These are phyloP conservation scores for Synodontis membranacea DNA, from an alignment of 2,113 vertebrate genomes.

Conservation along the genomic window DNA sequence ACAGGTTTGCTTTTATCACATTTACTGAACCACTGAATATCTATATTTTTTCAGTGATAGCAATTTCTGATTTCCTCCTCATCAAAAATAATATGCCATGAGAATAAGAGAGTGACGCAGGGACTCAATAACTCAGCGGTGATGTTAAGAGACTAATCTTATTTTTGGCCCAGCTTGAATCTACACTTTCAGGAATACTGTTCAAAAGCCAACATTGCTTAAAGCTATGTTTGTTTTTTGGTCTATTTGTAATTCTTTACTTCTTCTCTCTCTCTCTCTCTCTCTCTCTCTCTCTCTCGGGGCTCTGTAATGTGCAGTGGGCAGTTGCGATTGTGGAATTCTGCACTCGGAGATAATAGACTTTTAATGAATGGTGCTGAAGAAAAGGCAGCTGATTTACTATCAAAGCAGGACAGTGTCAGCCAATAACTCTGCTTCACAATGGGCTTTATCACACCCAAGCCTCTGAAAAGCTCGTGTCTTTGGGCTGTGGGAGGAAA, in stretches of 20 bases:
- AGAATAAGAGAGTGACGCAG: not conserved
- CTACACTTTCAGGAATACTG: conserved; percentile 29
- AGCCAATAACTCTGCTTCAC: conserved; percentile 39
- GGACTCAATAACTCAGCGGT: not conserved
- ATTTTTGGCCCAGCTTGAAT: conserved; percentile 22
- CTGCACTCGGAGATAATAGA: conserved; percentile 50
- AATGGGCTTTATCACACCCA: conserved; percentile 47
- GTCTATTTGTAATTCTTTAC: conserved; percentile 3
- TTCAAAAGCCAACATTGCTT: conserved; percentile 27
- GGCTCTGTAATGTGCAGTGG: not conserved
- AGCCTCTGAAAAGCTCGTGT: conserved; percentile 41
- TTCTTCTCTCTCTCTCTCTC: not conserved
- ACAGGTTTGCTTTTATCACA: not conserved
- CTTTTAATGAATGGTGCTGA: conserved; percentile 47
- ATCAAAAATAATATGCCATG: not conserved
- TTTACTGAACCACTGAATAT: not conserved
- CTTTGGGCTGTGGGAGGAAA: too few relatives aligned
- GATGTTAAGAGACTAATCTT: not conserved
- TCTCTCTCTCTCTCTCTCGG: conserved; percentile 22
- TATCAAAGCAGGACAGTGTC: conserved; percentile 40
- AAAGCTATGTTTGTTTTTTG: conserved; percentile 32
- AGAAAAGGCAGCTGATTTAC: conserved; percentile 49
- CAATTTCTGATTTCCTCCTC: not conserved
- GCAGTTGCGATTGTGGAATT: conserved; percentile 32
- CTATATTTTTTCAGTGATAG: not conserved